Evolutionary conservation across 92 coral and sea anemone species (phyloP).

Genomic region (Umimayanthus chanpuru): DNA sequence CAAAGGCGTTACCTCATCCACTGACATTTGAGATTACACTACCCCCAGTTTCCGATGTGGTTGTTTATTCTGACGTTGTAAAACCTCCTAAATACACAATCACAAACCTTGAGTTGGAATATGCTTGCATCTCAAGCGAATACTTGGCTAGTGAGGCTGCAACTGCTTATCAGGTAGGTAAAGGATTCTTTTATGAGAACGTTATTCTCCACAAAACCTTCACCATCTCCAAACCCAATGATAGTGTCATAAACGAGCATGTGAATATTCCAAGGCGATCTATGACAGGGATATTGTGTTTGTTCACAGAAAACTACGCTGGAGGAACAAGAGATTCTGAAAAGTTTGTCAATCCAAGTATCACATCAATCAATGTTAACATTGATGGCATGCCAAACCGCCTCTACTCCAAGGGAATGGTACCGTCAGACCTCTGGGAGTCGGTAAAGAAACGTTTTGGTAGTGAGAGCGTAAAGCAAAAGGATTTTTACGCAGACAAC

Average conservation of each 20-base stretch:
- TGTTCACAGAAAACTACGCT: no score
- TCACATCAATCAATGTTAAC: neutral
- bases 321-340: neutral
- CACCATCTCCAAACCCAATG: no score
- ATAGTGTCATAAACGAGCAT: neutral
- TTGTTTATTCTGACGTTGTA: neutral
- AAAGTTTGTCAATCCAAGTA: no score
- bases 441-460: neutral
- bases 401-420: neutral
- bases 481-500: no score
- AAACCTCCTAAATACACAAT: slow-evolving; percentile 11
- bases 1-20: slow-evolving; percentile 12
- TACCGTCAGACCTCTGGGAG: no score
- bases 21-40: slow-evolving; percentile 25
- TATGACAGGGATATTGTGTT: no score
- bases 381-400: neutral
- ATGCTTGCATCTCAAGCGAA: neutral
- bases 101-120: neutral
- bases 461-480: neutral
- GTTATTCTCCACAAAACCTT: no score
- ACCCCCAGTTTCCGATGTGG: neutral
- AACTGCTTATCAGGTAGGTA: neutral
- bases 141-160: neutral
- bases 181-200: neutral
- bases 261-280: neutral